Evolutionary conservation across 2,888 invertebrate species (phyloP).

Genomic region (Acleris cristana): DNA sequence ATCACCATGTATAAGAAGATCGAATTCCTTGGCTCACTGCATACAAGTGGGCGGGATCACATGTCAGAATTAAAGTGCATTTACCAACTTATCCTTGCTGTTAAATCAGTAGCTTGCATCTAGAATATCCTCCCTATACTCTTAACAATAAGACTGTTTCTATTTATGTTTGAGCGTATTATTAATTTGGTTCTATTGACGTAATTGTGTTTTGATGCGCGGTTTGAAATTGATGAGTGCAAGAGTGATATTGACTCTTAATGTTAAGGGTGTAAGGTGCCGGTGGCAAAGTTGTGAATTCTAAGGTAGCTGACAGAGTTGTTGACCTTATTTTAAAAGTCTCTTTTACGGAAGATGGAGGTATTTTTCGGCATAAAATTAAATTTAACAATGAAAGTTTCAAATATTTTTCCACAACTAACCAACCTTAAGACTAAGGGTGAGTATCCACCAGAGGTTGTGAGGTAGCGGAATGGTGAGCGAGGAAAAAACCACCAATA

Average conservation of each 20-base stretch:
- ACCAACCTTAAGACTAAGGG: no score
- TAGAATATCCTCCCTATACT: not conserved
- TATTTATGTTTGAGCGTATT: conserved; percentile 10
- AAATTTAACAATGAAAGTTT: not conserved
- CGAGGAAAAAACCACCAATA: no score
- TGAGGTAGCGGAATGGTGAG: no score
- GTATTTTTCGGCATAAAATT: not conserved
- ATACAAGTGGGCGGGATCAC: conserved; percentile 28
- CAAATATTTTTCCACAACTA: not conserved
- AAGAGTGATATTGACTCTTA: conserved; percentile 7
- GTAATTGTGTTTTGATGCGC: conserved; percentile 17
- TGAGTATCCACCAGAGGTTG: no score
- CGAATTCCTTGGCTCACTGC: conserved; percentile 26
- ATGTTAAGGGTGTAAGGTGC: conserved; percentile 1
- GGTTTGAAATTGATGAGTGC: conserved; percentile 7
- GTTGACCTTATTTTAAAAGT: not conserved
- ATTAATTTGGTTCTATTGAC: conserved; percentile 21
- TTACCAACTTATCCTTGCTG: conserved; percentile 13
- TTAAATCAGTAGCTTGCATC: not conserved
- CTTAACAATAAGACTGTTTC: not conserved
- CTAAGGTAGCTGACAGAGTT: conserved; percentile 1
- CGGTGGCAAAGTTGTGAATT: not conserved
- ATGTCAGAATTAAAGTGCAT: conserved; percentile 12
- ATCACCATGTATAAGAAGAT: conserved; percentile 33
- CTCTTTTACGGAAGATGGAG: not conserved